Evolutionary conservation across 2,113 vertebrate species (phyloP), one percentile per base, ranked within the genome.

Genomic region (Lophotis ruficrista): DNA sequence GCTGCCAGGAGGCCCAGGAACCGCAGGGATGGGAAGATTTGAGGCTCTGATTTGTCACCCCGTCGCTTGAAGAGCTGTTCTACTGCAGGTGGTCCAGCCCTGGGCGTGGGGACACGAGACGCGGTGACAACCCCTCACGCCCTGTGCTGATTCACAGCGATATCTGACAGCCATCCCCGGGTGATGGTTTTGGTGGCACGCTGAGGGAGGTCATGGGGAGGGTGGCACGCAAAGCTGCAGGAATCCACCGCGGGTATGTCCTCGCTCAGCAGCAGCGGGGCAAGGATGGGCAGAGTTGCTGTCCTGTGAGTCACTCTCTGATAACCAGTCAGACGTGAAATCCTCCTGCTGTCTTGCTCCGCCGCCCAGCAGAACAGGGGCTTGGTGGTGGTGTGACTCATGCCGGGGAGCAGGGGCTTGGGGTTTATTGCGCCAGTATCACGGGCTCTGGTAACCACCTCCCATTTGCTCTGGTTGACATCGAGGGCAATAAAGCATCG

Each of bases 251-350:
- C 30, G 35, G 77, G 69, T 38, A 12, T 37, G 50, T 72, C 50
- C 69, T 62, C 0, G 0, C 35, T 50, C 10, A 8, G 51, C 12
- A 4, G 41, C 53, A 19, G 47, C 10, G 0, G 31, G 70, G 58
- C 54, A 73, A 90, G 88, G 76, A 58, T 78, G 80, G 83, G 58
- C 72, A 70, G 80, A 51, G 75, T 56, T 78, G 64, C 83, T 90
- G 58, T 31, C 37, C 76, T 30, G 23, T 89, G 93, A 94, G 51
- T 94, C 91, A 75, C 86, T 35, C 65, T 72, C 43, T 5, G 6
- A 37, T 62, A 86, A 33, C 15, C 30, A 22, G 68, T 22, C 82
- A 90, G 27, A 45, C 58, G 69, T 0, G 0, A 43, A 91, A 60
- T 45, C n/a, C 27, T 38, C 43, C 60, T 19, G 24, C 47, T 51